Evolutionary conservation across 2,113 vertebrate species (phyloP).

Genomic region (Numida meleagris): DNA sequence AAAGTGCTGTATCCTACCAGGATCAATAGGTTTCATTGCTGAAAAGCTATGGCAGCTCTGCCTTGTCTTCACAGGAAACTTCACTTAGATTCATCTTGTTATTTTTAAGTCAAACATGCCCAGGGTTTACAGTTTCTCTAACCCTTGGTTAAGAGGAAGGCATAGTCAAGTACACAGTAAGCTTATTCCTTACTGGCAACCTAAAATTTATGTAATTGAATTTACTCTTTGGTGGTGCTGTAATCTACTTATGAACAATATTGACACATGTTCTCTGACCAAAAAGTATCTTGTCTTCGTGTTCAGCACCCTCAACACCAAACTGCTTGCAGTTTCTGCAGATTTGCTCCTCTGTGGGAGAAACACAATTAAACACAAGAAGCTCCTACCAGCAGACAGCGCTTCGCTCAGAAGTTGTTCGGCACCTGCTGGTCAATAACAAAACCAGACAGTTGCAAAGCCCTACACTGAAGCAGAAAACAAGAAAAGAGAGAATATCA

Average conservation of each 20-base stretch:
- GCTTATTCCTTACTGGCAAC: not conserved
- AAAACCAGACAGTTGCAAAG: not conserved
- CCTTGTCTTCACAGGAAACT: not conserved
- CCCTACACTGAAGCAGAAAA: not conserved
- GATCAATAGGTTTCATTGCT: not conserved
- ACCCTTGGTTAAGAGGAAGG: not conserved
- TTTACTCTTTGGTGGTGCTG: not conserved
- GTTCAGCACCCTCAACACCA: not conserved
- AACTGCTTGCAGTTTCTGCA: not conserved
- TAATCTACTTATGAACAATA: not conserved
- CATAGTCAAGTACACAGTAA: not conserved
- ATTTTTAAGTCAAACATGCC: not conserved
- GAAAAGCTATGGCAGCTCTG: not conserved
- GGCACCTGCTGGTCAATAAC: not conserved
- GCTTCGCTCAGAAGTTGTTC: not conserved
- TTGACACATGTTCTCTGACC: not conserved
- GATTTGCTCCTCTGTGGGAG: not conserved
- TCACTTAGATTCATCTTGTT: not conserved
- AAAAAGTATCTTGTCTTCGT: not conserved
- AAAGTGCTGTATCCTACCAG: not conserved
- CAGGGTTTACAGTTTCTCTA: not conserved
- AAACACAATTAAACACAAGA: not conserved
- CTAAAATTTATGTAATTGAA: not conserved
- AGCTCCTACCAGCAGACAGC: not conserved
- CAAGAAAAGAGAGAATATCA: not conserved